Percentiles rank a stretch among this genome's conserved stretches.
Evolutionary conservation across 2,797 vertebrate genomes (phyloP).

Genomic region (Pangasius macronema): DNA sequence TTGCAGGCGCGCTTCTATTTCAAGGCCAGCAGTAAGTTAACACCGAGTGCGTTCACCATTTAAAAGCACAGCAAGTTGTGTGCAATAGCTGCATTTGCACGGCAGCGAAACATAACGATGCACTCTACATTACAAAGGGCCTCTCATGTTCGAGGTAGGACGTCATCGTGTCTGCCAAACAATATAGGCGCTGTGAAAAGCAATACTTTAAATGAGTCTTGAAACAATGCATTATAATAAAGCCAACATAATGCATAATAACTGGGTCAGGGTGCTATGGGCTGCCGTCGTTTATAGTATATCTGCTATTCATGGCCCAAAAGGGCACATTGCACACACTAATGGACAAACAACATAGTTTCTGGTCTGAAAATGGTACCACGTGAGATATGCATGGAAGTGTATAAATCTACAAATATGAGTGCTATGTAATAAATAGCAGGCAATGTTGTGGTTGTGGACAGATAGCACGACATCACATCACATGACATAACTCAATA

Average conservation of each 20-base stretch:
- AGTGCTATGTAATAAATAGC: background rate
- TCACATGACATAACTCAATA: no score
- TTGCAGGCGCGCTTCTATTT: constrained; percentile 69
- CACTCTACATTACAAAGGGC: constrained; percentile 3
- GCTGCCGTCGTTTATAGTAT: background rate
- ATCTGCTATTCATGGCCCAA: background rate
- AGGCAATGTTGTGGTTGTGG: background rate
- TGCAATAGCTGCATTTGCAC: constrained; percentile 14
- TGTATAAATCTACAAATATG: background rate
- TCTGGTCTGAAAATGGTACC: background rate
- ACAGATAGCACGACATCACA: background rate
- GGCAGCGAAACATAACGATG: background rate
- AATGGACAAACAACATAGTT: background rate
- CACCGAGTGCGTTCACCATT: constrained; percentile 45
- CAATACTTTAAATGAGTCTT: constrained; percentile 9
- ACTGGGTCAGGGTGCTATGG: background rate
- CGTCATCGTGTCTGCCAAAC: background rate
- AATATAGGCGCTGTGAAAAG: constrained; percentile 13
- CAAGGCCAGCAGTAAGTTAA: constrained; percentile 65
- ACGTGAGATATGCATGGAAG: background rate
- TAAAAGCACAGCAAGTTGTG: background rate
- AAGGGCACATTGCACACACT: background rate
- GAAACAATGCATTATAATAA: constrained; percentile 5
- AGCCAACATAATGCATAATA: background rate
- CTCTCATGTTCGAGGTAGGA: constrained; percentile 18